Evolutionary conservation across 1,140 invertebrate genomes (phyloP).

Genomic region (Lordiphosa collinella): DNA sequence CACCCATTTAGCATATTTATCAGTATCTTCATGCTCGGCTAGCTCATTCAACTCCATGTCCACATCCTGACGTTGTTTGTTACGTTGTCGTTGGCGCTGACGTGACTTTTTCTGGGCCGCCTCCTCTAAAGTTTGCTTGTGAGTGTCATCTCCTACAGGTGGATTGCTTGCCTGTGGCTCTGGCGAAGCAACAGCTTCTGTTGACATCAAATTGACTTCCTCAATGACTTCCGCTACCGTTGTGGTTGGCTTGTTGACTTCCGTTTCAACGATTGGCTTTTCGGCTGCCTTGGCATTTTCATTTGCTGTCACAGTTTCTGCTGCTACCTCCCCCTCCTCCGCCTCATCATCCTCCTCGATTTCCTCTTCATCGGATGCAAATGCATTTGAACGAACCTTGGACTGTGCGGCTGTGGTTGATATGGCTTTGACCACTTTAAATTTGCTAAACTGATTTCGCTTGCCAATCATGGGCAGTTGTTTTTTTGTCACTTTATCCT

Average conservation of each 20-base stretch:
- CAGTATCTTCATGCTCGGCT: conserved; percentile 81
- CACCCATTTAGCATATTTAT: conserved; percentile 88
- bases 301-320: conserved; percentile 18
- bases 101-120: conserved; percentile 43
- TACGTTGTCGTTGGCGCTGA: conserved; percentile 47
- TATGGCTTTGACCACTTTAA: conserved; percentile 51
- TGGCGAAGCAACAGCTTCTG: conserved; percentile 15
- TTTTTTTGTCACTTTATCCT: conserved; percentile 19
- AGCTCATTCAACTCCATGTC: conserved; percentile 79
- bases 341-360: conserved; percentile 58
- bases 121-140: conserved; percentile 31
- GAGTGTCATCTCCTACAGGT: not conserved
- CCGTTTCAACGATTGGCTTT: conserved; percentile 10
- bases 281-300: conserved; percentile 11
- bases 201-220: conserved; percentile 19
- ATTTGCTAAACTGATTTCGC: conserved; percentile 76
- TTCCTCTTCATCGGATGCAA: conserved; percentile 74
- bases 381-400: conserved; percentile 34
- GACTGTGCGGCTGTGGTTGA: conserved; percentile 9
- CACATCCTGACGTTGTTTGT: conserved; percentile 61
- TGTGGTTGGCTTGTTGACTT: conserved; percentile 33
- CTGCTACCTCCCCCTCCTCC: conserved; percentile 3
- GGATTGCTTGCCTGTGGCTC: not conserved
- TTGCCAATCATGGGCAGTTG: conserved; percentile 77
- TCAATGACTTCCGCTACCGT: conserved; percentile 36